Evolutionary conservation across 2,888 invertebrate genomes (phyloP), one percentile per base, ranked within the genome.

Genomic region (Plebejus anna): DNA sequence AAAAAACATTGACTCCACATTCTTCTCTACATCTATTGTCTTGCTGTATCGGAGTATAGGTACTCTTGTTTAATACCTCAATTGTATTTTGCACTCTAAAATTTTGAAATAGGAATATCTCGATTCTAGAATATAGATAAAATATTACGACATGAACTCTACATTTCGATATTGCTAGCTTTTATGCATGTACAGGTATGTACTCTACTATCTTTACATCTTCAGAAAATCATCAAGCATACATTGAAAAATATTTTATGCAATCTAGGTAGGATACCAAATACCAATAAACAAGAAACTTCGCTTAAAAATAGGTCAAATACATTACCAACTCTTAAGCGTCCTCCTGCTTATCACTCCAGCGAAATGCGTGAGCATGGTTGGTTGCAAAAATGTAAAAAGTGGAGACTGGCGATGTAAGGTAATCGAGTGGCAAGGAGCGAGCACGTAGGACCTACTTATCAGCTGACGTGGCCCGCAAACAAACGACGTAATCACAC

Each of bases 361-460:
- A 36, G 16, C 32, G 32, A 32, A 32, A 22, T 61, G 32, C 32
- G 66, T 32, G 32, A 32, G 13, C 32, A 66, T 66, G 11, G 13
- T 11, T 61, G 61, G 61, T 66, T 32, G 73, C 51, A 51, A 73
- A 73, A 73, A 72, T 47, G 42, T 47, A 72, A 51, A 28, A 72
- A 72, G 42, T 5, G 9, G 13, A 51, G 73, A 72, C 22, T 5
- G 9, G 13, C 32, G 73, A 51, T 72, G 47, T 51, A 32, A 16
- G 28, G 55, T 79, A 80, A 80, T 80, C 80, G 79, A 80, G 80
- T 79, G 79, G 80, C 79, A 78, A 81, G 88, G 87, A 85, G 80
- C 82, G 82, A 79, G 82, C 90, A 89, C 89, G 89, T 89, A 84
- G 82, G 81, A 79, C 82, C 87, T 84, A 89, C 90, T 89, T 91